A percentile compares a stretch with the other conserved stretches of the same genome.
Conservation (phyloP, 2,797 vertebrate genomes). For the Helarctos malayanus region DNA sequence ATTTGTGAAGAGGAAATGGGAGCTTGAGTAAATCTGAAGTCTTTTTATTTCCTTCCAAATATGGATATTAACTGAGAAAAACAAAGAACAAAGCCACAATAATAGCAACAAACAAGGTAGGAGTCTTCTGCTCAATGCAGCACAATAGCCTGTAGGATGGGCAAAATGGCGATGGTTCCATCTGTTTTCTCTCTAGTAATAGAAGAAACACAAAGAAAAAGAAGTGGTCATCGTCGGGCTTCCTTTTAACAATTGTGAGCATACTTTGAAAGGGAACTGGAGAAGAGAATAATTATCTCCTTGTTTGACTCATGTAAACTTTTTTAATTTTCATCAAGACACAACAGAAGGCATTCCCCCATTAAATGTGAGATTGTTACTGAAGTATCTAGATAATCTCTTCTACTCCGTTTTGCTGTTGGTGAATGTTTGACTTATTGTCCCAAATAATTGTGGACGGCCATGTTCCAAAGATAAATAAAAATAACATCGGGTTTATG, state of each 20-base stretch:
- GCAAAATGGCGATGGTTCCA: fast-evolving
- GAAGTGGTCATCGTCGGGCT: background rate
- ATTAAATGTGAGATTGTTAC: background rate
- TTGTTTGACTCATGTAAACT: background rate
- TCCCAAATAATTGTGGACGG: background rate
- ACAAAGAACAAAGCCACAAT: background rate
- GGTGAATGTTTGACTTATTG: background rate
- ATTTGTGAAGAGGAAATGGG: background rate
- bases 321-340: constrained; percentile 9
- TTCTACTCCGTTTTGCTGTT: background rate
- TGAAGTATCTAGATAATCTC: background rate
- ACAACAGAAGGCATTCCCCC: background rate
- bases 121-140: background rate
- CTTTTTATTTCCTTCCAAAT: background rate
- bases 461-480: constrained; percentile 22
- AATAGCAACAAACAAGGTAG: background rate
- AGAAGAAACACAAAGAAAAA: background rate
- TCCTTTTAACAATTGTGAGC: background rate
- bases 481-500: background rate
- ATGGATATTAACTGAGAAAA: background rate
- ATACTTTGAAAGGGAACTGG: background rate
- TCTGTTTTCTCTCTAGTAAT: background rate
- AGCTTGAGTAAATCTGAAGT: background rate
- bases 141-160: too few relatives aligned
- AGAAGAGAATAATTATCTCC: background rate